These are phyloP conservation scores for Lymantria dispar DNA, from an alignment of 2,888 invertebrate genomes.

Conservation along the genomic window DNA sequence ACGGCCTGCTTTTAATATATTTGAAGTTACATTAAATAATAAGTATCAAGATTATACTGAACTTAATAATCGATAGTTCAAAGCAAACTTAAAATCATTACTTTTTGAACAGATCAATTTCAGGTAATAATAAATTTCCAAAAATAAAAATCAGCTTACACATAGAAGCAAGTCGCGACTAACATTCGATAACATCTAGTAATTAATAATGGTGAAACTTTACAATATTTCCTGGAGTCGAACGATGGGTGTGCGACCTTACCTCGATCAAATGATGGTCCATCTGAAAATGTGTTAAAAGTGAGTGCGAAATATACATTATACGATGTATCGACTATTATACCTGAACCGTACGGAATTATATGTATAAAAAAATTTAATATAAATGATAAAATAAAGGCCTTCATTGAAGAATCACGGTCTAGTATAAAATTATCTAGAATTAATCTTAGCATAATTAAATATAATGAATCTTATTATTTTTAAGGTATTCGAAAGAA, in stretches of 20 bases:
- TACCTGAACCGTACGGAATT: background rate
- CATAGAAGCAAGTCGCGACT: background rate
- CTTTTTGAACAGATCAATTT: background rate
- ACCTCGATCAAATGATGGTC: slow-evolving; percentile 70
- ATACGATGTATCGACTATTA: slow-evolving; percentile 34
- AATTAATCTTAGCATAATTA: no score
- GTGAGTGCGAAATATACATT: slow-evolving; percentile 49
- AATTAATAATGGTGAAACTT: slow-evolving; percentile 52
- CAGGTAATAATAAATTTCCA: background rate
- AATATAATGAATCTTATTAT: no score
- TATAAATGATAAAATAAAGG: background rate
- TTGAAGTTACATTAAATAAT: background rate
- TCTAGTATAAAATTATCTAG: no score
- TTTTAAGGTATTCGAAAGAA: no score
- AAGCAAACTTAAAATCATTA: background rate
- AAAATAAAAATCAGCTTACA: background rate
- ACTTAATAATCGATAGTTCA: background rate
- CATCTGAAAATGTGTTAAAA: slow-evolving; percentile 72
- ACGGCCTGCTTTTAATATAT: background rate
- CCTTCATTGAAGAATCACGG: no score
- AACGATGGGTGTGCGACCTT: slow-evolving; percentile 61
- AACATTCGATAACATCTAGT: slow-evolving; percentile 25
- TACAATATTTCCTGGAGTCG: slow-evolving; percentile 68
- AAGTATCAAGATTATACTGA: background rate
- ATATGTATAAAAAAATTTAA: background rate